These are phyloP conservation scores for Tuberolachnus salignus DNA, from an alignment of 2,888 invertebrate genomes.

Conservation along the genomic window DNA sequence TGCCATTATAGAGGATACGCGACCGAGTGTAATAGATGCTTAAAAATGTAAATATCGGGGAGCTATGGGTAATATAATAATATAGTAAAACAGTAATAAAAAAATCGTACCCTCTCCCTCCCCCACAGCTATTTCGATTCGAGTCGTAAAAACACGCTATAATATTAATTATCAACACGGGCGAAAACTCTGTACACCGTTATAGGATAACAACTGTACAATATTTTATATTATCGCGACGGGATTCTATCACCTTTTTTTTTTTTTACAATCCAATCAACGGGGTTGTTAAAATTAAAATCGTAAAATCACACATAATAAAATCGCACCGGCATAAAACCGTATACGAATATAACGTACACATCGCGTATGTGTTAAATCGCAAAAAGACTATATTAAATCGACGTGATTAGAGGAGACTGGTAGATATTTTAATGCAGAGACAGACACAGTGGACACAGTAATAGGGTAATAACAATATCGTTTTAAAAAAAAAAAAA, in stretches of 20 bases:
- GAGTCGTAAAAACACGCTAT: conserved; percentile 18
- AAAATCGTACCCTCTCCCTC: background rate
- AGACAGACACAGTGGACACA: too few species aligned
- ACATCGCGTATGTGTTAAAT: background rate
- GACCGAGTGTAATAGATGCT: background rate
- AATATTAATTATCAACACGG: background rate
- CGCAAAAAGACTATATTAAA: background rate
- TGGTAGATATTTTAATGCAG: background rate
- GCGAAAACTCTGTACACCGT: background rate
- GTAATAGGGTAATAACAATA: too few species aligned
- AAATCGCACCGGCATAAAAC: background rate
- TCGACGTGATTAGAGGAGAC: background rate
- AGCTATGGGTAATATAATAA: background rate
- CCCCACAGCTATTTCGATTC: conserved; percentile 17
- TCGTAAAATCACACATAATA: conserved; percentile 1
- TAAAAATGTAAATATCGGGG: background rate
- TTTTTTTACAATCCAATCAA: conserved; percentile 44
- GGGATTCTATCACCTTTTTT: conserved; percentile 25
- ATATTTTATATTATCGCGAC: background rate
- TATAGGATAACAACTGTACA: background rate
- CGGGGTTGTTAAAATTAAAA: conserved; percentile 20
- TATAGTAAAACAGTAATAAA: conserved; percentile 30
- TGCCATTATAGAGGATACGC: background rate
- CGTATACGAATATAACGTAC: background rate
- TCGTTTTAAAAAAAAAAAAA: too few species aligned